These are phyloP conservation scores for Cyprinodon brontotheroides DNA, from an alignment of 2,113 vertebrate genomes.

Conservation along the genomic window DNA sequence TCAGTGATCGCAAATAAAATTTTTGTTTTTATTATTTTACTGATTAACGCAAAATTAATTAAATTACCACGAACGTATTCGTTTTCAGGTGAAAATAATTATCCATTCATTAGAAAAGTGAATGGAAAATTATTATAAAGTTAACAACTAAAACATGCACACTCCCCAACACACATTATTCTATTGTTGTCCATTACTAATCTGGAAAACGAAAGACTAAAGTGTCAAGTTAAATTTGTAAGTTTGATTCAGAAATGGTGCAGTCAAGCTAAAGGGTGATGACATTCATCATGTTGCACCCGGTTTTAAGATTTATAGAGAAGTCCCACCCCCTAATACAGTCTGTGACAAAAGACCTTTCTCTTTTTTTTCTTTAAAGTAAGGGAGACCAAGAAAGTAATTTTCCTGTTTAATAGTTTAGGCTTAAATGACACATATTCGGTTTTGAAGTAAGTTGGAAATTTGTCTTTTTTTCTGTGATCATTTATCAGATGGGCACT, in stretches of 20 bases:
- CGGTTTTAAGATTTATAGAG: slow-evolving; percentile 8
- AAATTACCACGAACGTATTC: no score
- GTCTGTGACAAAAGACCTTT: background rate
- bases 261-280: slow-evolving; percentile 19
- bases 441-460: background rate
- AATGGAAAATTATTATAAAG: background rate
- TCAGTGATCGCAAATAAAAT: no score
- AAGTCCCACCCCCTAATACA: slow-evolving; percentile 6
- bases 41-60: no score
- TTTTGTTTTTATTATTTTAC: no score
- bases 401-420: background rate
- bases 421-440: background rate
- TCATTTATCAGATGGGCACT: background rate
- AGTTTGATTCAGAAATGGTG: slow-evolving; percentile 4
- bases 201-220: slow-evolving; percentile 21
- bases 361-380: slow-evolving; percentile 5
- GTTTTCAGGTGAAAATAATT: no score
- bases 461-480: background rate
- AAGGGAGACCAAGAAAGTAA: background rate
- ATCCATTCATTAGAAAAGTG: no score
- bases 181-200: slow-evolving; percentile 26
- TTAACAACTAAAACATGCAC: background rate
- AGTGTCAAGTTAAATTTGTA: slow-evolving; percentile 21
- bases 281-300: slow-evolving; percentile 14
- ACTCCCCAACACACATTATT: background rate